Evolutionary conservation across 1,140 invertebrate genomes (phyloP).

Genomic region (Batillaria attramentaria): DNA sequence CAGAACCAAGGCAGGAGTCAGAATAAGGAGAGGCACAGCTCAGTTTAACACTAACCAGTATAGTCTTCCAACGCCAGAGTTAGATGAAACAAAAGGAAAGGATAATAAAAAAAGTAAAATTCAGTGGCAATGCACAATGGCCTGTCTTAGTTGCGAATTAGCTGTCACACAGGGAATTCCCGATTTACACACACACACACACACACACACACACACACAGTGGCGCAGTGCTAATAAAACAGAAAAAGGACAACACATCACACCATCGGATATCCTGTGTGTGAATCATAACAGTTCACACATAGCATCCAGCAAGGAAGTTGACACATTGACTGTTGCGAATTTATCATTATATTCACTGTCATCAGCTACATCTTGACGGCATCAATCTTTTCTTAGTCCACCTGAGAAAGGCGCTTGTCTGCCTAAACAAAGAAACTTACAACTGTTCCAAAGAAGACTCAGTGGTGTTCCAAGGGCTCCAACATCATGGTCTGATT

Average conservation of each 20-base stretch:
- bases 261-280: too few relatives aligned
- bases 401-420: too few relatives aligned
- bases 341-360: too few relatives aligned
- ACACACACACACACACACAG: background rate
- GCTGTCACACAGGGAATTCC: background rate
- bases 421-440: background rate
- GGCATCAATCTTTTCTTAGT: too few relatives aligned
- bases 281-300: background rate
- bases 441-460: too few relatives aligned
- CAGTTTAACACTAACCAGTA: background rate
- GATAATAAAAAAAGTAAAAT: background rate
- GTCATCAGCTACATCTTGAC: too few relatives aligned
- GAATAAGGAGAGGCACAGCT: background rate
- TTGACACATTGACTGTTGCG: background rate
- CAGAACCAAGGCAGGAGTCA: constrained; percentile 7
- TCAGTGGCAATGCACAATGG: background rate
- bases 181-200: constrained; percentile 16
- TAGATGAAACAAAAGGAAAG: background rate
- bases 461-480: too few relatives aligned
- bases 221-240: background rate
- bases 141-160: background rate
- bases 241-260: background rate
- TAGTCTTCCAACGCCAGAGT: too few relatives aligned
- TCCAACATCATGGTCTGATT: too few relatives aligned
- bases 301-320: background rate